Conservation (phyloP, 2,888 invertebrate genomes). For the Ceraclea dissimilis region DNA sequence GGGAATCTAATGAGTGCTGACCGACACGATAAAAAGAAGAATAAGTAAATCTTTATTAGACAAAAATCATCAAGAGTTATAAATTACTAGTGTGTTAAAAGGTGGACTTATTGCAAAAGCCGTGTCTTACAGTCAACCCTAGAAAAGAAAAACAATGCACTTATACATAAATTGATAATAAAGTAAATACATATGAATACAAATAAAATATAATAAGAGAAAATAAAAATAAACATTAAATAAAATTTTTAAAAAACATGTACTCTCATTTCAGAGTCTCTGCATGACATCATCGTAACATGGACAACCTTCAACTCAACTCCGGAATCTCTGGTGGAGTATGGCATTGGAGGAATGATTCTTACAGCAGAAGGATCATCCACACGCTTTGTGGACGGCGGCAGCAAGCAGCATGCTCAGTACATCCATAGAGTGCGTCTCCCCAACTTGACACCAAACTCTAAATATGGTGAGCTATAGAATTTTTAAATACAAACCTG, state of each 20-base stretch:
- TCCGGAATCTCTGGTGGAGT: conserved; percentile 61
- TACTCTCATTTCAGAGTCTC: conserved; percentile 36
- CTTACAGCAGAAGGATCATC: conserved; percentile 49
- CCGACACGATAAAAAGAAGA: no score
- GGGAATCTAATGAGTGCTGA: no score
- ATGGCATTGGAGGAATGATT: conserved; percentile 57
- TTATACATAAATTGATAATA: no score
- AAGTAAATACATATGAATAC: no score
- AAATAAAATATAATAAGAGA: no score
- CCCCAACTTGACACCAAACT: conserved; percentile 50
- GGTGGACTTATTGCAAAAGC: no score
- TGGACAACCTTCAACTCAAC: conserved; percentile 75
- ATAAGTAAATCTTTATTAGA: no score
- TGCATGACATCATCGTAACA: conserved; percentile 66
- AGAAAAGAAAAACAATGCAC: no score
- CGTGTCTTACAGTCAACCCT: no score
- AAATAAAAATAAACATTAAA: neutral
- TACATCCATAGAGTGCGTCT: conserved; percentile 73
- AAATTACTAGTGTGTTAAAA: no score
- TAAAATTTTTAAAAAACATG: neutral
- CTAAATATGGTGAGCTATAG: conserved; percentile 55
- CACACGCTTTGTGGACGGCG: conserved; percentile 68
- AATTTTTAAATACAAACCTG: no score
- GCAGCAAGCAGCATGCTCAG: conserved; percentile 52
- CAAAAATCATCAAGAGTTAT: no score